phyloP scores from a whole-genome alignment of 2,113 vertebrate species.

The Clarias gariepinus region DNA sequence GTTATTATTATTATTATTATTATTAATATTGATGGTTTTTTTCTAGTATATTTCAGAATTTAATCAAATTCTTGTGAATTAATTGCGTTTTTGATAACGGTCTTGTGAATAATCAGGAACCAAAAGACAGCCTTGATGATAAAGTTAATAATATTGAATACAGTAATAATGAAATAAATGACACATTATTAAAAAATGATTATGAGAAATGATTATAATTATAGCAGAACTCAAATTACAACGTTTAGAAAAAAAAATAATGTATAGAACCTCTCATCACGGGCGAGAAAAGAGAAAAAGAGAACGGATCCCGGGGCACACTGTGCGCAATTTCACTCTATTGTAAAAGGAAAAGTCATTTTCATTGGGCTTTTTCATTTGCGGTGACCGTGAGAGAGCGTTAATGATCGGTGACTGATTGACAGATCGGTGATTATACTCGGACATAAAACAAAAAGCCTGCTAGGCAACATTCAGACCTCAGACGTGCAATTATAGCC shows the following conservation, averaged over 20 bases:
- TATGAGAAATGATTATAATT: neutral
- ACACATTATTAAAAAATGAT: neutral
- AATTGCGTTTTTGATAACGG: neutral
- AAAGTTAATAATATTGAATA: neutral
- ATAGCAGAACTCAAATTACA: neutral
- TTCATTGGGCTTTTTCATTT: neutral
- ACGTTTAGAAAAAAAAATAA: neutral
- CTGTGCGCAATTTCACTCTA: neutral
- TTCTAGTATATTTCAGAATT: neutral
- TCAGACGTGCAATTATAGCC: neutral
- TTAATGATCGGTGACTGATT: neutral
- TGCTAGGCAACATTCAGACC: neutral
- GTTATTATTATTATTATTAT: neutral
- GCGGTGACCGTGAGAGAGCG: neutral
- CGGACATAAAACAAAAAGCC: neutral
- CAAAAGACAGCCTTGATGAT: neutral
- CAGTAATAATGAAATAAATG: neutral
- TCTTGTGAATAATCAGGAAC: neutral
- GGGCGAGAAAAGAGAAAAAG: neutral
- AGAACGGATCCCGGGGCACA: neutral
- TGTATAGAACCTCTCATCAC: neutral
- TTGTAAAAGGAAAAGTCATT: neutral
- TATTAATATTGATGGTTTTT: neutral
- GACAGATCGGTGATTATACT: conserved; percentile 5
- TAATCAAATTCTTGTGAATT: neutral